phyloP scores from a whole-genome alignment of 2,888 invertebrate genomes.

The Hipparchia semele region DNA sequence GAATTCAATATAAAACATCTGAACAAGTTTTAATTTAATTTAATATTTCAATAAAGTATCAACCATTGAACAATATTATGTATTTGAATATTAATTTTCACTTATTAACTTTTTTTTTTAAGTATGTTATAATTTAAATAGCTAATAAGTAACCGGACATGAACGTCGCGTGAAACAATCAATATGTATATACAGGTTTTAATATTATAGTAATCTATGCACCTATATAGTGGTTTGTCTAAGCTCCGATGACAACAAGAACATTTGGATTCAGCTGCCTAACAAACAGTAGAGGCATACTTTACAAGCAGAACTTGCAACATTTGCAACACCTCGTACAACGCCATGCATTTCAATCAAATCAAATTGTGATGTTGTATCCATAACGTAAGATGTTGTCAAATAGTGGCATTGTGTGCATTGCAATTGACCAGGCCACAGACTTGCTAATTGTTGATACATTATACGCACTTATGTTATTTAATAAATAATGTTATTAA shows the following conservation, averaged over 20 bases:
- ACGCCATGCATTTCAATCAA: neutral
- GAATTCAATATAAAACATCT: slow-evolving; percentile 17
- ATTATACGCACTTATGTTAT: neutral
- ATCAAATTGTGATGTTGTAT: neutral
- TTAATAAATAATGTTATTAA: slow-evolving; percentile 7
- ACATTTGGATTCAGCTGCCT: slow-evolving; percentile 52
- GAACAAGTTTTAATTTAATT: slow-evolving; percentile 34
- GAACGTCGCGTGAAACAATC: slow-evolving; percentile 48
- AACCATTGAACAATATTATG: slow-evolving; percentile 49
- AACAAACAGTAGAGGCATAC: slow-evolving; percentile 42
- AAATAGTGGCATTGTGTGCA: neutral
- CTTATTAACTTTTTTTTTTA: slow-evolving; percentile 24
- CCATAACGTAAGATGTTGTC: no score
- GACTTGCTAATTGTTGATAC: slow-evolving; percentile 6
- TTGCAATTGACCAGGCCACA: neutral
- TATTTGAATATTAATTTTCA: slow-evolving; percentile 48
- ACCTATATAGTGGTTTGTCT: slow-evolving; percentile 52
- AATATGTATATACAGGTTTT: slow-evolving; percentile 57
- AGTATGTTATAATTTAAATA: slow-evolving; percentile 37
- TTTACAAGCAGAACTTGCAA: neutral
- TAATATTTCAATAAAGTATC: slow-evolving; percentile 36
- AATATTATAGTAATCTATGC: slow-evolving; percentile 49
- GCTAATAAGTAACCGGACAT: slow-evolving; percentile 51
- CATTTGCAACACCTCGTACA: neutral
- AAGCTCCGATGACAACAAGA: slow-evolving; percentile 47